A percentile compares a stretch with the other conserved stretches of the same genome.
phyloP scores from a whole-genome alignment of 2,888 invertebrate genomes.

The Steinernema carpocapsae region DNA sequence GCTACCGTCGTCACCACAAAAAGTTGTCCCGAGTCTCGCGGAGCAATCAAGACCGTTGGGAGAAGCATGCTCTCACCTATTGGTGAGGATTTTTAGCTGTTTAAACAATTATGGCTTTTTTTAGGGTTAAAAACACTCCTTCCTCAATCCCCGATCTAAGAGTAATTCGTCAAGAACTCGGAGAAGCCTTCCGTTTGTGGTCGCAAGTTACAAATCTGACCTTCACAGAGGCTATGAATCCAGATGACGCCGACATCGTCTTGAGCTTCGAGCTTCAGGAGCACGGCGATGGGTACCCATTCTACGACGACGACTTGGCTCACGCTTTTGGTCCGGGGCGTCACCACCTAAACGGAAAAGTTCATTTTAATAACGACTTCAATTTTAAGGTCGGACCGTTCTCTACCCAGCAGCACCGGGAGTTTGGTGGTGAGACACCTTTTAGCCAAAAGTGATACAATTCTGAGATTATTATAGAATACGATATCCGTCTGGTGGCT shows the following conservation, averaged over 20 bases:
- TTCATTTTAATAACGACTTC: constrained; percentile 27
- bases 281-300: constrained; percentile 42
- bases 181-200: constrained; percentile 10
- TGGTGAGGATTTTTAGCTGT: background rate
- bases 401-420: background rate
- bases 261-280: constrained; percentile 75
- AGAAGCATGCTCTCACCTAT: background rate
- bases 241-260: constrained; percentile 77
- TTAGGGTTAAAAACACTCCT: background rate
- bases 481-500: background rate
- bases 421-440: background rate
- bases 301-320: constrained; percentile 21
- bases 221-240: background rate
- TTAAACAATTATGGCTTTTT: too few relatives aligned
- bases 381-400: constrained; percentile 15
- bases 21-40: too few relatives aligned
- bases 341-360: constrained; percentile 18
- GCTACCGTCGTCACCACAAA: too few relatives aligned
- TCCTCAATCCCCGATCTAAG: background rate
- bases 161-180: background rate
- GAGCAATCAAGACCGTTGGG: background rate
- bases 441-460: background rate
- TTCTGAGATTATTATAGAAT: background rate
- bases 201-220: background rate
- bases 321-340: constrained; percentile 10